Base-by-base conservation (phyloP, 2,797 vertebrate species). In the Chelmon rostratus region DNA sequence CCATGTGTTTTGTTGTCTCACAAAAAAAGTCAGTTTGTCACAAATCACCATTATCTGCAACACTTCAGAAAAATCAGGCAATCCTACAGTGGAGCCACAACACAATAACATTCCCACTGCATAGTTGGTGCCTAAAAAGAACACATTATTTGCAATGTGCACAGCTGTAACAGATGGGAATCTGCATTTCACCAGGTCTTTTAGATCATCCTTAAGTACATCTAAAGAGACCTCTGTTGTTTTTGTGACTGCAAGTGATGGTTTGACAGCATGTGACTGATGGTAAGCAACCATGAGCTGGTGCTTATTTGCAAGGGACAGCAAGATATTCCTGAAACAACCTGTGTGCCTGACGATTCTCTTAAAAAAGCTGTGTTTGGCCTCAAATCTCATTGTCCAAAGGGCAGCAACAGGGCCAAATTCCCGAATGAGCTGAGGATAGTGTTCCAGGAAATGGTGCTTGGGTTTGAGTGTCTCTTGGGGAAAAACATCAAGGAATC, bases 31-130 rank as follows among this genome's bases (percentile, higher is more conserved):
- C 35, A 63, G 46, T 40, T 69, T 66, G 54, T 61, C 1, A 64
- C n/a, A 38, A 64, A 83, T 54, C n/a, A 78, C 19, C 52, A 40
- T 49, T 21, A 62, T 56, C 25, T 68, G 64, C 31, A 68, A 35
- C 23, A 68, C 25, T 12, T 73, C 77, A 23, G 50, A 12, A 65
- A 71, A 72, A 8, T 71, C 42, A 19, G 69, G 46, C 35, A 73
- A 1, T 31, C 70, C 63, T 21, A 66, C 66, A 42, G 52, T 70
- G 15, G 72, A 64, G 1, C 73, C 65, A 54, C n/a, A 58, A 21
- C 61, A 76, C 37, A 71, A 5, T 50, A 75, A 25, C 66, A 81
- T 81, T 70, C 76, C 76, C 2, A 57, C 64, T 63, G 53, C 62
- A 67, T 67, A 73, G 68, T 35, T 73, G 3, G 72, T 76, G 2